Evolutionary conservation across 2,888 invertebrate species (phyloP).

Genomic region (Monochamus alternatus): DNA sequence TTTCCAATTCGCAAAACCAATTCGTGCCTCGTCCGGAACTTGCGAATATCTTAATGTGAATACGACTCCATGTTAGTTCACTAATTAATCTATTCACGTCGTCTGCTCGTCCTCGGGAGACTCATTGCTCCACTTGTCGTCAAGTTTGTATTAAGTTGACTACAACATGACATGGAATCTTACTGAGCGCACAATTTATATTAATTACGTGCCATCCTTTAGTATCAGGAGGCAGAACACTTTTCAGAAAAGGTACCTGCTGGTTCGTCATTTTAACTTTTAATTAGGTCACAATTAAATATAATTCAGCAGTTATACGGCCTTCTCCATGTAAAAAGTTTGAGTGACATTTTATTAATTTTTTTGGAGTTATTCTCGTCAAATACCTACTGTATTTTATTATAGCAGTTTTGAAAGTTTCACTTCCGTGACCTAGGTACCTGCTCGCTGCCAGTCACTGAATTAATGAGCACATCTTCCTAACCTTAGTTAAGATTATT

Average conservation of each 20-base stretch:
- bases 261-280: too few species aligned
- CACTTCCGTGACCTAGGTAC: too few species aligned
- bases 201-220: background rate
- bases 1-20: constrained; percentile 44
- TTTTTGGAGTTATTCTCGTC: too few species aligned
- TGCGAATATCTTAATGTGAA: constrained; percentile 33
- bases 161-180: constrained; percentile 20
- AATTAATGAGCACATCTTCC: too few species aligned
- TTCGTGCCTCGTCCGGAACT: constrained; percentile 41
- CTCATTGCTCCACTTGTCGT: constrained; percentile 42
- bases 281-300: too few species aligned
- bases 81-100: constrained; percentile 47
- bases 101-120: constrained; percentile 38
- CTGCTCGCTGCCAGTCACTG: too few species aligned
- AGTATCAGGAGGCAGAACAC: background rate
- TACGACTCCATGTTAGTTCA: constrained; percentile 43
- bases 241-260: background rate
- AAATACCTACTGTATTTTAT: too few species aligned
- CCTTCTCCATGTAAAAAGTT: too few species aligned
- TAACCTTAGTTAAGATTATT: too few species aligned
- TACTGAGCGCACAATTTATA: constrained; percentile 27
- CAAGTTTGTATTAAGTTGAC: constrained; percentile 18
- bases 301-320: too few species aligned
- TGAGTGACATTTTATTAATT: too few species aligned
- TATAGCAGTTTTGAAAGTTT: too few species aligned